Evolutionary conservation across 2,797 vertebrate genomes (phyloP).

Genomic region (Calcarius lapponicus): DNA sequence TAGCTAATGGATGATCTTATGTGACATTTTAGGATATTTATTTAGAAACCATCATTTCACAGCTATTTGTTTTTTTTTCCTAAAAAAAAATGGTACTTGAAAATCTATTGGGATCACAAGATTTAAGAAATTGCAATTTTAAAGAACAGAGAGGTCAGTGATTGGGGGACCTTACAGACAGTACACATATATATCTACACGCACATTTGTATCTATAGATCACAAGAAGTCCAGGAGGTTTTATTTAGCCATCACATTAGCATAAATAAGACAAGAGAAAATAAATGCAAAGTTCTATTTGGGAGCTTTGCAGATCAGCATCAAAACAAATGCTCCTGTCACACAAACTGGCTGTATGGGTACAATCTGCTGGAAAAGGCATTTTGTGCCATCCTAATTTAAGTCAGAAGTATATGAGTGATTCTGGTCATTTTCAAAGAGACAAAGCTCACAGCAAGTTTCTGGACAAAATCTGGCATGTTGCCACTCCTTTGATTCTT

Average conservation of each 20-base stretch:
- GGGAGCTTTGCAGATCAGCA: slow-evolving; percentile 23
- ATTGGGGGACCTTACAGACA: neutral
- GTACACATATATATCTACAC: neutral
- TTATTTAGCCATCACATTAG: neutral
- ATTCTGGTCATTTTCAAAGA: slow-evolving; percentile 9
- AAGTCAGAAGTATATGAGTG: neutral
- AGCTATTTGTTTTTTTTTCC: neutral
- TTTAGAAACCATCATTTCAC: neutral
- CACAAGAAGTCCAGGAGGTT: neutral
- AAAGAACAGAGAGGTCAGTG: neutral
- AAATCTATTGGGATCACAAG: neutral
- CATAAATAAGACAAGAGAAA: slow-evolving; percentile 7
- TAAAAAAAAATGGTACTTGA: neutral
- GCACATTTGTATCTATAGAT: fast-evolving
- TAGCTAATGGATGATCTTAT: neutral
- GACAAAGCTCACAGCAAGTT: slow-evolving; percentile 9
- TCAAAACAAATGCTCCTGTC: slow-evolving; percentile 29
- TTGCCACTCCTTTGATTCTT: slow-evolving; percentile 8
- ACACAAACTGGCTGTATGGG: slow-evolving; percentile 2
- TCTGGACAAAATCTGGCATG: neutral
- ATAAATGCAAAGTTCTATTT: slow-evolving; percentile 27
- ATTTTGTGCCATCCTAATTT: neutral
- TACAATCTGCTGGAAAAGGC: slow-evolving; percentile 17
- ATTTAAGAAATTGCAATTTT: neutral
- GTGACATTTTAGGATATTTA: neutral